Evolutionary conservation across 2,113 vertebrate genomes (phyloP).

Genomic region (Atlantisia rogersi): DNA sequence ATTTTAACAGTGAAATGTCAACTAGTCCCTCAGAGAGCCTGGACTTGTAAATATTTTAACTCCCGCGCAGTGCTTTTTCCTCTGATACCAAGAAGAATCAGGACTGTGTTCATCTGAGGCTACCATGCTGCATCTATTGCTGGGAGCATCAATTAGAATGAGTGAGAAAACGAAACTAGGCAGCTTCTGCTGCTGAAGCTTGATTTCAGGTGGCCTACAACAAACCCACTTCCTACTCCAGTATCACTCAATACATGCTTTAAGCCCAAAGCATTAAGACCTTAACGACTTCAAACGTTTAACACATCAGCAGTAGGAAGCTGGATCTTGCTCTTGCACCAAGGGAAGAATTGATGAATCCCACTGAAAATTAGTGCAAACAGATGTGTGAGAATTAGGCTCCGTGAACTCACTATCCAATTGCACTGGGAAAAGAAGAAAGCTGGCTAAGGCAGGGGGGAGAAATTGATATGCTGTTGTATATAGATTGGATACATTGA

Average conservation of each 20-base stretch:
- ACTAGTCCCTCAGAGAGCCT: neutral
- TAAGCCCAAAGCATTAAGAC: neutral
- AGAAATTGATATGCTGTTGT: slow-evolving; percentile 9
- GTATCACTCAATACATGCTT: neutral
- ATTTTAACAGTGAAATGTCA: slow-evolving; percentile 10
- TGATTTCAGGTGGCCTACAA: neutral
- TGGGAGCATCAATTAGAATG: neutral
- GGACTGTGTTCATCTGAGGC: neutral
- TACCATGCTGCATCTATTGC: neutral
- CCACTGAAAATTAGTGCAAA: neutral
- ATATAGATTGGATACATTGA: slow-evolving; percentile 41
- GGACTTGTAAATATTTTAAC: slow-evolving; percentile 13
- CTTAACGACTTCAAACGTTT: neutral
- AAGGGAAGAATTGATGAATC: neutral
- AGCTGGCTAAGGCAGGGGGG: neutral
- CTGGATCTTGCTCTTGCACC: neutral
- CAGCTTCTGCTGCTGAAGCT: neutral
- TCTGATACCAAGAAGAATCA: neutral
- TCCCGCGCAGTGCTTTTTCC: neutral
- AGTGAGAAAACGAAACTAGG: neutral
- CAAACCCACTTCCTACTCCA: neutral
- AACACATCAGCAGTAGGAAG: neutral
- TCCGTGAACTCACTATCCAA: neutral
- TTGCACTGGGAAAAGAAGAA: neutral
- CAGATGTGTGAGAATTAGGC: neutral